Conservation (phyloP, 2,113 vertebrate genomes). For the Emydocephalus ijimae region DNA sequence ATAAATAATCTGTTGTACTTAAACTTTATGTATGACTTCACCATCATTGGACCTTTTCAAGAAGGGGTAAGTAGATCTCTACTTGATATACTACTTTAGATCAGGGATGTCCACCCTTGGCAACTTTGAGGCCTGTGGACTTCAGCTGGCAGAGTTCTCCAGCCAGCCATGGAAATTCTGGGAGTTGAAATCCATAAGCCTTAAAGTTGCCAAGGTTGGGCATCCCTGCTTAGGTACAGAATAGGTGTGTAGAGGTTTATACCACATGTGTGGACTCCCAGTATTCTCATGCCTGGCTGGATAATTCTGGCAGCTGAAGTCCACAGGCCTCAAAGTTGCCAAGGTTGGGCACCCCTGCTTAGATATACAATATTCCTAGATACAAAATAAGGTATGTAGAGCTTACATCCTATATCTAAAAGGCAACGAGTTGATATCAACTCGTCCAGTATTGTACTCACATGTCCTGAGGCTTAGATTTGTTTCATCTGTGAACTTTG, state of each 20-base stretch:
- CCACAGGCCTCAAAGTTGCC: not conserved
- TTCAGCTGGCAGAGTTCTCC: not conserved
- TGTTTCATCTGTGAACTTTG: constrained; percentile 37
- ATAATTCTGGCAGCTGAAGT: not conserved
- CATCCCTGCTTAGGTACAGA: not conserved
- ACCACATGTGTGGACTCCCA: not conserved
- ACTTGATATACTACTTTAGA: not conserved
- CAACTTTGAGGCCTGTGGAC: not conserved
- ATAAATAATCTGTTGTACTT: not conserved
- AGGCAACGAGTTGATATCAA: not conserved
- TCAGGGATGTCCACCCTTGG: not conserved
- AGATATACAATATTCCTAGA: not conserved
- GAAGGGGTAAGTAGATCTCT: constrained; percentile 2
- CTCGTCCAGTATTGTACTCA: not conserved
- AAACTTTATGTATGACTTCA: not conserved
- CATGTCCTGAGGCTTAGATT: constrained; percentile 8
- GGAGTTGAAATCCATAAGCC: not conserved
- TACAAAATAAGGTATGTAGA: not conserved
- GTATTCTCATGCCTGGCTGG: not conserved
- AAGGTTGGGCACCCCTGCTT: not conserved
- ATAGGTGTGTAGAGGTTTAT: not conserved
- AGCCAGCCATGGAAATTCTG: not conserved
- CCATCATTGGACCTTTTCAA: not conserved
- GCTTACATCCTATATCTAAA: not conserved
- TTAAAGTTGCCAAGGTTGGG: not conserved